These are phyloP conservation scores for Enteromius fasciolatus DNA, from an alignment of 2,797 vertebrate species.

Conservation along the genomic window DNA sequence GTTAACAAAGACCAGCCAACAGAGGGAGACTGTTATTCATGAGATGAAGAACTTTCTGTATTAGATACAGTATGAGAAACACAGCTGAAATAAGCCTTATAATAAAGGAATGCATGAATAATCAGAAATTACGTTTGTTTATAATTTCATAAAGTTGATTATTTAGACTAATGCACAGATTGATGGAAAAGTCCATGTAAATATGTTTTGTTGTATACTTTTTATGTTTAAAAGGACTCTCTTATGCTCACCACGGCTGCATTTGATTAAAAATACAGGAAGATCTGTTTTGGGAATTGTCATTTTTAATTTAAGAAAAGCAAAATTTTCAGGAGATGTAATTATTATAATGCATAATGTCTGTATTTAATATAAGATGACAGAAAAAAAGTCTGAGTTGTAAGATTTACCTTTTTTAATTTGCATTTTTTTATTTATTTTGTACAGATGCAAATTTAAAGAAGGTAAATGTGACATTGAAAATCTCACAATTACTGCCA, in stretches of 20 bases:
- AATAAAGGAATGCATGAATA: neutral
- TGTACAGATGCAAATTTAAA: too few species aligned
- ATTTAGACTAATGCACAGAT: neutral
- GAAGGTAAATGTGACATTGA: too few species aligned
- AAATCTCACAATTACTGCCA: too few species aligned
- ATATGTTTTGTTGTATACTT: neutral
- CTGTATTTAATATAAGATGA: neutral
- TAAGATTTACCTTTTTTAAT: too few species aligned
- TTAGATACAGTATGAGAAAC: neutral
- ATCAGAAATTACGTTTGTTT: neutral
- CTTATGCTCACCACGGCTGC: neutral
- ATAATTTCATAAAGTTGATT: neutral
- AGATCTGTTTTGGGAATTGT: too few species aligned
- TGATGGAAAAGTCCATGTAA: neutral
- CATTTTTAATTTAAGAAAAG: too few species aligned
- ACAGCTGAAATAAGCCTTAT: neutral
- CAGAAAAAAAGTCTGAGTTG: neutral
- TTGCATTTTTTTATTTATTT: too few species aligned
- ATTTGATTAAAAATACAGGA: too few species aligned
- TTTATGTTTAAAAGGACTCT: neutral
- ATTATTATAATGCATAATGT: neutral
- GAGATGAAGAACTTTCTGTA: neutral
- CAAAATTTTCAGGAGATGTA: too few species aligned
- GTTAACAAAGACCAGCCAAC: slow-evolving; percentile 10
- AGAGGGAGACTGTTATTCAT: neutral